Percentiles rank a stretch among this genome's conserved stretches.
Conservation (phyloP, 2,113 vertebrate species). For the Typhlomys cinereus region DNA sequence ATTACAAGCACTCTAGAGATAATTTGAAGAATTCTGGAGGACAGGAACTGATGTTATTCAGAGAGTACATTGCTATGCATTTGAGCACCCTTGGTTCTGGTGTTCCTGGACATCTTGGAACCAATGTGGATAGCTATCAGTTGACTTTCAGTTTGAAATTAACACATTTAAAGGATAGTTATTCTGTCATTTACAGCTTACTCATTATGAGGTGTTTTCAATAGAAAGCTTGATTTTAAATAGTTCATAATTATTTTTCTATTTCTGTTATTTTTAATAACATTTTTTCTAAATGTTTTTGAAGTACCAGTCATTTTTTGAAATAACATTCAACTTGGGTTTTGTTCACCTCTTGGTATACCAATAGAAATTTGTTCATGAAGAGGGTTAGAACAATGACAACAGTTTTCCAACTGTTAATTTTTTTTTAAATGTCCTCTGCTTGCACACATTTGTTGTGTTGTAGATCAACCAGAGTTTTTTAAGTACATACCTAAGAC, state of each 20-base stretch:
- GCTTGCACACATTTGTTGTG: not conserved
- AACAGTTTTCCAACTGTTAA: not conserved
- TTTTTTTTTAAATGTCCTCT: not conserved
- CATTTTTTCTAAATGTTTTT: slow-evolving; percentile 22
- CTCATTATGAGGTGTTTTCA: slow-evolving; percentile 18
- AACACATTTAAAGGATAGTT: slow-evolving; percentile 8
- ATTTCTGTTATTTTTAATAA: slow-evolving; percentile 39
- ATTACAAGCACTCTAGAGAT: not conserved
- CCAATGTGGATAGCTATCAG: not conserved
- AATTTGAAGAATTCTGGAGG: not conserved
- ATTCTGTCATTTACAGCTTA: slow-evolving; percentile 22
- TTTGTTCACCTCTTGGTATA: slow-evolving; percentile 11
- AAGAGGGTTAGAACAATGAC: not conserved
- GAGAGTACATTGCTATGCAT: not conserved
- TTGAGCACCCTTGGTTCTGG: not conserved
- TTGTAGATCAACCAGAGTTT: not conserved
- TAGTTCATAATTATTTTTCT: not conserved
- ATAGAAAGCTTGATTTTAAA: slow-evolving; percentile 24
- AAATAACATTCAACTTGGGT: not conserved
- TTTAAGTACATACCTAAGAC: not conserved
- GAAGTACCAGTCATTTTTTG: not conserved
- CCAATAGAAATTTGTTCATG: not conserved
- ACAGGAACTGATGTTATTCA: not conserved
- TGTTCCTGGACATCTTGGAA: not conserved
- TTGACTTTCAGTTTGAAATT: slow-evolving; percentile 35